Percentiles rank a stretch among this genome's conserved stretches.
phyloP scores from a whole-genome alignment of 2,113 vertebrate genomes.

The Motacilla alba region DNA sequence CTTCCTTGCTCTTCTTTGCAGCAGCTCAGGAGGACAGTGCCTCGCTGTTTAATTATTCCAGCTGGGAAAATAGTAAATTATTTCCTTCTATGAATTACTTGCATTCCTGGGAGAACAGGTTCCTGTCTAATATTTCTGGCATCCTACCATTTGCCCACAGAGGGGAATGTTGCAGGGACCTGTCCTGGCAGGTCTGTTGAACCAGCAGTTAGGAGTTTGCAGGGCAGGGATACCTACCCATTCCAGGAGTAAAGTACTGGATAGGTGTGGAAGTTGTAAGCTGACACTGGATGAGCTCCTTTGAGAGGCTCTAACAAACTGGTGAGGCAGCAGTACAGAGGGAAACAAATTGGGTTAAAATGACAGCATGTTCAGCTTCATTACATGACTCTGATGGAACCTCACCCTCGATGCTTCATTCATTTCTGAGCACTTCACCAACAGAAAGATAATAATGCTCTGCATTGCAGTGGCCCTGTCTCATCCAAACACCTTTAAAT shows the following conservation, averaged over 20 bases:
- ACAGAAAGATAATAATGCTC: conserved; percentile 51
- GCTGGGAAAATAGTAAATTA: conserved; percentile 69
- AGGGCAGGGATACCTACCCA: conserved; percentile 55
- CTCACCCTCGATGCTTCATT: conserved; percentile 58
- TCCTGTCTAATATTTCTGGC: conserved; percentile 72
- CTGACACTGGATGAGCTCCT: conserved; percentile 64
- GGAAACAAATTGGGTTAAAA: conserved; percentile 61
- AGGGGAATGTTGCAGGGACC: conserved; percentile 69
- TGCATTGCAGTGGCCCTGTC: conserved; percentile 44
- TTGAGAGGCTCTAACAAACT: conserved; percentile 59
- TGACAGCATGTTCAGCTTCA: conserved; percentile 59
- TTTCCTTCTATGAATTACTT: conserved; percentile 74
- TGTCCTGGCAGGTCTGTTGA: conserved; percentile 77
- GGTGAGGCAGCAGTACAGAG: conserved; percentile 58
- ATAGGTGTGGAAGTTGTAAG: conserved; percentile 65
- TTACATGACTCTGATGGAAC: conserved; percentile 65
- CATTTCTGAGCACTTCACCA: conserved; percentile 52
- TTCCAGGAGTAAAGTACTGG: conserved; percentile 54
- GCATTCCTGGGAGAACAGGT: conserved; percentile 82
- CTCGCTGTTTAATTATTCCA: conserved; percentile 51
- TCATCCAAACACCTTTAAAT: conserved; percentile 38
- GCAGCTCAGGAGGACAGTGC: conserved; percentile 31
- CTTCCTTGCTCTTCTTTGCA: neutral
- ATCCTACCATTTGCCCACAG: conserved; percentile 63
- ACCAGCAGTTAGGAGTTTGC: conserved; percentile 68